These are phyloP conservation scores for Miichthys miiuy DNA, from an alignment of 2,797 vertebrate species.

Conservation along the genomic window DNA sequence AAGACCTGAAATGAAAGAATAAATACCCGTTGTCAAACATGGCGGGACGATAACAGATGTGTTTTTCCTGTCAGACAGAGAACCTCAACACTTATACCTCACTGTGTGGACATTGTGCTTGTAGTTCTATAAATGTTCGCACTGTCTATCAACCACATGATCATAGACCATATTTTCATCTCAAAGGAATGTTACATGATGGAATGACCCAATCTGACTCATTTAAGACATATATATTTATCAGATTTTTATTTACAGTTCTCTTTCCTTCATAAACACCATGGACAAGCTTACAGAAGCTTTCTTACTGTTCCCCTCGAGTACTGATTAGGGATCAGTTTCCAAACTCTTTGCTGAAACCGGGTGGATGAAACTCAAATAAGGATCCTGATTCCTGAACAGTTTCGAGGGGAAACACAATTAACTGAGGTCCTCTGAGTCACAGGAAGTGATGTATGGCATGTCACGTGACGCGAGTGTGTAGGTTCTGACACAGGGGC, in stretches of 20 bases:
- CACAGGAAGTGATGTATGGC: conserved; percentile 49
- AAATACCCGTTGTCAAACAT: conserved; percentile 50
- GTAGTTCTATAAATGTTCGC: conserved; percentile 24
- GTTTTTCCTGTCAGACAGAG: conserved; percentile 44
- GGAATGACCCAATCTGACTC: conserved; percentile 1
- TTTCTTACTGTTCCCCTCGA: not conserved
- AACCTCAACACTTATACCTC: conserved; percentile 37
- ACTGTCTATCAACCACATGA: conserved; percentile 7
- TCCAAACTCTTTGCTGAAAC: conserved; percentile 7
- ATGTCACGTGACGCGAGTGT: conserved; percentile 36
- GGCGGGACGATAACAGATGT: not conserved
- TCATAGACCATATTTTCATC: conserved; percentile 1
- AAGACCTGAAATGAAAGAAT: conserved; percentile 49
- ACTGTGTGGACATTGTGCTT: conserved; percentile 66
- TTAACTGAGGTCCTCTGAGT: conserved; percentile 54
- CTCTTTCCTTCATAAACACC: not conserved
- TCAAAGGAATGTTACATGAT: conserved; percentile 32
- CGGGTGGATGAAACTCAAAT: not conserved
- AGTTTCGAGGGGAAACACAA: not conserved
- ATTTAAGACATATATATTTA: conserved; percentile 5
- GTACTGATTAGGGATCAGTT: conserved; percentile 37
- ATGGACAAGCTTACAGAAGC: conserved; percentile 9
- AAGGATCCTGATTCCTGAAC: conserved; percentile 27
- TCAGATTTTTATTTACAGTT: conserved; percentile 30
- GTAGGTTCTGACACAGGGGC: not conserved